Evolutionary conservation across 2,888 invertebrate species (phyloP).

Genomic region (Caenorhabditis sinica): DNA sequence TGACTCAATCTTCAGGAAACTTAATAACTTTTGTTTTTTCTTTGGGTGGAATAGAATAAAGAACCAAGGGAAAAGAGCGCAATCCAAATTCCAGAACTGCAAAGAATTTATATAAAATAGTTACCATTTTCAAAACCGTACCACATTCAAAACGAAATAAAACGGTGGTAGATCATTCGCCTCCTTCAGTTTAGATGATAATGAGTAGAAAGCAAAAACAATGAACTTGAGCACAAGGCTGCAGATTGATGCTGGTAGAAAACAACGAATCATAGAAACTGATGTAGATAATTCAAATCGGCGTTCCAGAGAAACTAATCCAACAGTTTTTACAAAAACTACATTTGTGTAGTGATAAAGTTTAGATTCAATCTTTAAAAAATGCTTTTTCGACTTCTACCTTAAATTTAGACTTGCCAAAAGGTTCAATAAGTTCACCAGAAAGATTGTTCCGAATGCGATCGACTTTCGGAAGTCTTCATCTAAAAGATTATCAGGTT

Average conservation of each 20-base stretch:
- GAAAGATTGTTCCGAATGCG: constrained; percentile 26
- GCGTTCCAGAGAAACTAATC: constrained; percentile 34
- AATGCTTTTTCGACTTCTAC: neutral
- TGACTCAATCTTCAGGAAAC: constrained; percentile 36
- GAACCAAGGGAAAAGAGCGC: constrained; percentile 52
- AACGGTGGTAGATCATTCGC: constrained; percentile 20
- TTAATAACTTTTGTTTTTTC: constrained; percentile 36
- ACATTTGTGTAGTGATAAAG: constrained; percentile 47
- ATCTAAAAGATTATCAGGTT: constrained; percentile 32
- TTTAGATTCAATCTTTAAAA: constrained; percentile 41
- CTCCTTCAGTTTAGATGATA: constrained; percentile 12
- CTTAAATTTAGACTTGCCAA: constrained; percentile 4
- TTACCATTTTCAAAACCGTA: neutral
- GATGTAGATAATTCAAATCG: constrained; percentile 48
- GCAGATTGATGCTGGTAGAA: constrained; percentile 44
- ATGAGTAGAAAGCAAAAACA: constrained; percentile 33
- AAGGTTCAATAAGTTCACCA: constrained; percentile 35
- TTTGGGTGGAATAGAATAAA: constrained; percentile 51
- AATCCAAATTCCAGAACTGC: constrained; percentile 57
- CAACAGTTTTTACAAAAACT: constrained; percentile 36
- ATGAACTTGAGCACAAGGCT: constrained; percentile 32
- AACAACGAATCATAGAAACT: constrained; percentile 43
- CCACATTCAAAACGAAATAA: constrained; percentile 49
- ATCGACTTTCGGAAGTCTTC: constrained; percentile 49
- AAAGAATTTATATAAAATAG: neutral